These are phyloP conservation scores for Plectropomus leopardus DNA, from an alignment of 2,113 vertebrate genomes.

Conservation along the genomic window DNA sequence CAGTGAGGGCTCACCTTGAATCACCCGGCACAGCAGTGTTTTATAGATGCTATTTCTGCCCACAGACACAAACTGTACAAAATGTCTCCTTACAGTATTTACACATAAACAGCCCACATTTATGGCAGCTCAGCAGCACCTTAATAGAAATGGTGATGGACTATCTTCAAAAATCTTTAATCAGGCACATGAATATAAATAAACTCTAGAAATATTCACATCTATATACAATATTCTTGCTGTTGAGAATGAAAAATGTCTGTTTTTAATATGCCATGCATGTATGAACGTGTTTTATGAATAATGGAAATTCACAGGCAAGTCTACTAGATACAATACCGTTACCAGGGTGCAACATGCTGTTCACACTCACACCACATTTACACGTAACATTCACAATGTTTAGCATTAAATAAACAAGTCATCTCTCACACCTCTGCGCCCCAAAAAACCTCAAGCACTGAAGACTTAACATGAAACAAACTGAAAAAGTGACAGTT, in stretches of 20 bases:
- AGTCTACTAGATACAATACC: neutral
- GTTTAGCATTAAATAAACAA: neutral
- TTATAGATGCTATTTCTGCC: neutral
- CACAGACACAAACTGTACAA: neutral
- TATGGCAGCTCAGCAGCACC: too few species aligned
- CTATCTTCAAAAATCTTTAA: neutral
- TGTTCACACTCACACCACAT: neutral
- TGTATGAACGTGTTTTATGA: neutral
- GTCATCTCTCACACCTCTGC: neutral
- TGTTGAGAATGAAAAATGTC: neutral
- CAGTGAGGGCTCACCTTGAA: constrained; percentile 17
- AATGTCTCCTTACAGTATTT: neutral
- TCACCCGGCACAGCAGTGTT: neutral
- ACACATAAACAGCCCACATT: neutral
- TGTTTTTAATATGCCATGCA: neutral
- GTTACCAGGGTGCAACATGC: neutral
- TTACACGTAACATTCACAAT: neutral
- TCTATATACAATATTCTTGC: neutral
- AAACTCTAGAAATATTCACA: neutral
- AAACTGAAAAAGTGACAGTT: neutral
- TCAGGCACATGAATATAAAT: neutral
- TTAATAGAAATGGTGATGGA: neutral
- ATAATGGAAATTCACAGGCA: neutral
- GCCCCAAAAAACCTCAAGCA: neutral
- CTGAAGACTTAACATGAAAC: neutral